Base-by-base conservation (phyloP, 2,888 invertebrate species). In the Synergus umbraculus region DNA sequence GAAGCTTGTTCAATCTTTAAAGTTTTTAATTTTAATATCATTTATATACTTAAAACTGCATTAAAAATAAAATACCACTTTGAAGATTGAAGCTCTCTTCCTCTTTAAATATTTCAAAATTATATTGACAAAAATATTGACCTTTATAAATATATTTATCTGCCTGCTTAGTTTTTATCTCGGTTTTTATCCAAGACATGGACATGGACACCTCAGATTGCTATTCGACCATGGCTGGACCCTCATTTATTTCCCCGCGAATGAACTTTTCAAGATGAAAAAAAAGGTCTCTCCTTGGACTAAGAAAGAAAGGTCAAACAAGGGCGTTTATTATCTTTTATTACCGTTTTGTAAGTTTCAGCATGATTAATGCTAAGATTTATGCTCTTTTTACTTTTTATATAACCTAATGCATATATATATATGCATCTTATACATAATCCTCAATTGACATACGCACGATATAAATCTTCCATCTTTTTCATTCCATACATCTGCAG, bases 201-300 rank as follows among this genome's bases (percentile, higher is more conserved):
- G 2, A 29, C 29, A 29, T 41, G 43, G 41, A 5, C n/a, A 69
- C 13, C 29, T 44, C 46, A 15, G 13, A 49, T 49, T 15, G 49
- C 10, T 49, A 8, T 37, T 37, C 29, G 69, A 15, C 29, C 29
- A 46, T 29, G 46, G 1, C 2, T 18, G 44, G 67, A 67, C 67
- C 44, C 67, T 44, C 46, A 67, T 44, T 67, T 67, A 67, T 67
- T 44, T 67, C 67, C 44, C 44, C 44, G 44, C 18, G 67, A 69
- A 49, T 69, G 3, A 49, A 49, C 29, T 29, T 44, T 67, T 67
- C 29, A 49, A 49, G 18, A 49, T 9, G 29, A 69, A 69, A 44
- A 69, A 67, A 69, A 69, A 49, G 67, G 4, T 69, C 29, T 46
- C 69, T 69, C 69, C 69, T 69, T 69, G 69, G 49, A 69, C 69